Base-by-base conservation (phyloP, 1,140 invertebrate genomes). In the Trachymyrmex septentrionalis region DNA sequence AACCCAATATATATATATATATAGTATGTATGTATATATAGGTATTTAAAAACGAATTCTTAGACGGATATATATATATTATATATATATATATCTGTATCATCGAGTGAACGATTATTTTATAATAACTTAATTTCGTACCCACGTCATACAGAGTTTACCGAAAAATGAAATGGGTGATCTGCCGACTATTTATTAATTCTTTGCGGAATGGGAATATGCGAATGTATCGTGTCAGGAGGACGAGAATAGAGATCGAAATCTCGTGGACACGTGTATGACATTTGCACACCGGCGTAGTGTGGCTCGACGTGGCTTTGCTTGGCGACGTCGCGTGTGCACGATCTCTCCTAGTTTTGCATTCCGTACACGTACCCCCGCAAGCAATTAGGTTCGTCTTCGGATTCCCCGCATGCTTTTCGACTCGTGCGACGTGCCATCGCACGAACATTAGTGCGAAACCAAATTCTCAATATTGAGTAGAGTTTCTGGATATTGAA, bases 311-410 rank as follows among this genome's bases (percentile, higher is more conserved):
- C 44, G 44, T 10, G 61, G 76, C 50, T 34, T 14, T 0, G 38
- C 24, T 24, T 14, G 38, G 44, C 78, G 77, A 80, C 71, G 85
- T 30, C 76, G 27, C 24, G 76, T 21, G 59, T 50, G 63, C 38
- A 53, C 71, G 71, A n/a, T 71, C 38, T 30, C 57, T 63, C 27
- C 57, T 80, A 71, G 50, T 85, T 89, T 87, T 82, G 57, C 89
- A 90, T 90, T 90, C 89, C 86, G 16, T 19, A 0, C 55, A 44
- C 69, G 78, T 90, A 63, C 63, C 67, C 57, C 78, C 85, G 82
- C 77, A 87, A 87, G 89, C 90, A 91, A 91, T 91, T 91, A 90
- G 88, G 84, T 82, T 90, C 67, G 86, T 72, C 88, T 80, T 75
- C 78, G 66, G 77, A 90, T 91, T 91, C 88, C 75, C 75, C 69